These are phyloP conservation scores for Itoplectis maculator DNA, from an alignment of 2,888 invertebrate genomes.

Conservation along the genomic window DNA sequence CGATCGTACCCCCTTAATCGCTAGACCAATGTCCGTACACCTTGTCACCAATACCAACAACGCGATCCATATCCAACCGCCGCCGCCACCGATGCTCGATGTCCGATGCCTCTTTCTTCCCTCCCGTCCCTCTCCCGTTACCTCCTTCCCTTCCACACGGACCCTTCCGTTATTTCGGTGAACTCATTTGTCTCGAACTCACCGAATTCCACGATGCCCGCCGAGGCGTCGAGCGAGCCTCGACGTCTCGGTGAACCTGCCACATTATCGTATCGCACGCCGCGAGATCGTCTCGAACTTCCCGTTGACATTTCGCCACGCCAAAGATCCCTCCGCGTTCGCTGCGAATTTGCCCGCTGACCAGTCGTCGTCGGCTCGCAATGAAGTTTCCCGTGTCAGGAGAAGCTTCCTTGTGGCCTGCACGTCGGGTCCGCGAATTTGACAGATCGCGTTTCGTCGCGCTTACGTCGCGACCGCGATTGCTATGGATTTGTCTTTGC, in stretches of 20 bases:
- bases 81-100: conserved; percentile 25
- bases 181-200: conserved; percentile 51
- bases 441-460: conserved; percentile 9
- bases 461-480: background rate
- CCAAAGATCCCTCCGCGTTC: background rate
- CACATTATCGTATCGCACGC: conserved; percentile 35
- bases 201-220: conserved; percentile 46
- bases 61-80: conserved; percentile 9
- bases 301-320: background rate
- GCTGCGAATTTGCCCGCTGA: background rate
- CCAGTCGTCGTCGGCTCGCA: background rate
- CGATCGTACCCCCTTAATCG: conserved; percentile 41
- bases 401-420: background rate
- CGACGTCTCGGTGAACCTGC: conserved; percentile 32
- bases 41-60: conserved; percentile 7
- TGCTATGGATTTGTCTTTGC: background rate
- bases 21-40: conserved; percentile 29
- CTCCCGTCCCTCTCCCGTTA: conserved; percentile 27
- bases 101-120: too few species aligned
- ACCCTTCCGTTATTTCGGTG: conserved; percentile 58
- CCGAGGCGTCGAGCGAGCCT: too few species aligned
- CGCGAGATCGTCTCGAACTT: background rate
- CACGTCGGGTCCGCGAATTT: background rate
- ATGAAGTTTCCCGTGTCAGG: conserved; percentile 1
- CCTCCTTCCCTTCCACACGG: background rate